Base-by-base conservation (phyloP, 2,888 invertebrate species). In the Cabera pusaria region DNA sequence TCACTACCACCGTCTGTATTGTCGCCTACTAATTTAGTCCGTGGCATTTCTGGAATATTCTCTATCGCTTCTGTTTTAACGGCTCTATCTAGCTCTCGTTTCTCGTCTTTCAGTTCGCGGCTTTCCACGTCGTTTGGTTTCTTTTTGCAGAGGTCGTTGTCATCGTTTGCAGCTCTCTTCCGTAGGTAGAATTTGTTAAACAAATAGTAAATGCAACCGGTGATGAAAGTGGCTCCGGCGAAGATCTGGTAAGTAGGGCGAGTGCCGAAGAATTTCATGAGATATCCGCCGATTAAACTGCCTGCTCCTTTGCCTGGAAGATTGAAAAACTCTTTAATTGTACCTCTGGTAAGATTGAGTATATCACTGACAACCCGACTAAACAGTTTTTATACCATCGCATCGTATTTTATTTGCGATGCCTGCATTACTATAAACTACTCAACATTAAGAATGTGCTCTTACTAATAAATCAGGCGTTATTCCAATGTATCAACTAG, bases 221-320 rank as follows among this genome's bases (percentile, higher is more conserved):
- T 92, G 9, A 93, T 62, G 8, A 92, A 79, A 0, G 92, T 91
- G 0, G 91, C 86, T 0, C 89, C 87, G 0, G 94, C 82, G 63
- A 95, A 94, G 50, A 94, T 90, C 66, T 92, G 92, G 64, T 94
- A 94, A 0, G 95, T 95, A 0, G 91, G 90, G 33, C 95, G 85
- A 2, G 94, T 93, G 4, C 95, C 95, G 52, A 93, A 90, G 47
- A 88, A 90, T 64, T 93, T 93, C 90, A 94, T 94, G 34, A 94
- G 72, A 66, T 93, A 94, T 5, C 95, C 95, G 6, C 95, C 95
- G 31, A 93, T 90, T 36, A 95, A 76, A 70, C 94, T 94, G 23
- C 95, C 95, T 3, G 93, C 83, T 17, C 94, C 94, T 72, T 94
- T 93, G 31, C 94, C 94, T 94, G 11, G 9, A 10, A 32, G 11